Percentiles rank a stretch among this genome's conserved stretches.
Conservation (phyloP, 1,140 invertebrate species). For the Drosophila cardini region DNA sequence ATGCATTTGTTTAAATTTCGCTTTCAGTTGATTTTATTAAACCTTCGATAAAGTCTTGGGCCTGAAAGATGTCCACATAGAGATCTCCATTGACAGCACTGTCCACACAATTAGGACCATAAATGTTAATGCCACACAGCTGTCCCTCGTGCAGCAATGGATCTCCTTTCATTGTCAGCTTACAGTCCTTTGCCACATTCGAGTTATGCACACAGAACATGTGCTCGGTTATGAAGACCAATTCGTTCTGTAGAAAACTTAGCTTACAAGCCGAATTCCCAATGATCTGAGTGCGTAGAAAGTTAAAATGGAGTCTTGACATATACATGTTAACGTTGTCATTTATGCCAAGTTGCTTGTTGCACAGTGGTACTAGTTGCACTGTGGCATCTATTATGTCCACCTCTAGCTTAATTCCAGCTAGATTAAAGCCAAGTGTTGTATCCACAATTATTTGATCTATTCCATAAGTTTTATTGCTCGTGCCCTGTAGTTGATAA, state of each 20-base stretch:
- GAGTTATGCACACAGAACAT: conserved; percentile 59
- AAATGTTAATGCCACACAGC: conserved; percentile 58
- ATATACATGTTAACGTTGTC: conserved; percentile 53
- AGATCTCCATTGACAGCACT: conserved; percentile 51
- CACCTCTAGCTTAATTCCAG: conserved; percentile 15
- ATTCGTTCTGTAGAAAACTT: conserved; percentile 43
- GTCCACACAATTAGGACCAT: conserved; percentile 46
- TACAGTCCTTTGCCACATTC: conserved; percentile 37
- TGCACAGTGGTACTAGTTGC: conserved; percentile 37
- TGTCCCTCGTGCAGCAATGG: conserved; percentile 30
- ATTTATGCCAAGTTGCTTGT: background rate
- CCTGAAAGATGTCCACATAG: conserved; percentile 53
- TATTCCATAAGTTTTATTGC: conserved; percentile 14
- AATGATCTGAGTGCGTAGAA: conserved; percentile 50
- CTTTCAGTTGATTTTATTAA: background rate
- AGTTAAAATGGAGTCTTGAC: conserved; percentile 17
- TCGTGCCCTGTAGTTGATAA: conserved; percentile 31
- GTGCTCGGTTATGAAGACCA: conserved; percentile 29
- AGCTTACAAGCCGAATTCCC: conserved; percentile 44
- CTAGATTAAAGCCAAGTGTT: conserved; percentile 21
- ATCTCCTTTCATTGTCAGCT: conserved; percentile 40
- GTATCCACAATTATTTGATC: conserved; percentile 6
- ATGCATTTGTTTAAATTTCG: conserved; percentile 1
- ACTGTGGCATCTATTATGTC: conserved; percentile 3
- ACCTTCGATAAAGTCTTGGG: background rate